Evolutionary conservation across 1,140 invertebrate species (phyloP).

Genomic region (Bombus huntii): DNA sequence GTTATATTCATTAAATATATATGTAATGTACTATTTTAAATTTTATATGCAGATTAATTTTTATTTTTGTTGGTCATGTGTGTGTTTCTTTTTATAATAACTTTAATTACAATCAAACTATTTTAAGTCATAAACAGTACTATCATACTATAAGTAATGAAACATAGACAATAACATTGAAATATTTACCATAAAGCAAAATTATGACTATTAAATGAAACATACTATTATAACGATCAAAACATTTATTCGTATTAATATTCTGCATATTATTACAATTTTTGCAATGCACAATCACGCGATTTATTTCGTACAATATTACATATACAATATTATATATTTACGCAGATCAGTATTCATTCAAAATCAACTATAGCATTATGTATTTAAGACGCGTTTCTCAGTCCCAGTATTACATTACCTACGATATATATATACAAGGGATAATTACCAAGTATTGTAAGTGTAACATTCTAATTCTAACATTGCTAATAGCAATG

Average conservation of each 20-base stretch:
- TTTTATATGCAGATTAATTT: background rate
- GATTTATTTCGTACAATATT: constrained; percentile 66
- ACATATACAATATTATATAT: constrained; percentile 59
- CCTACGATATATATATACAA: constrained; percentile 58
- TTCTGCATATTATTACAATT: constrained; percentile 70
- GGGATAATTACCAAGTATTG: constrained; percentile 37
- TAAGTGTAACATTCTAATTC: constrained; percentile 28
- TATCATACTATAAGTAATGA: background rate
- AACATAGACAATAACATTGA: background rate
- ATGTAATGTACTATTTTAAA: background rate
- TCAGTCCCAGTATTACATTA: constrained; percentile 58
- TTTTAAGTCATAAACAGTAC: no score
- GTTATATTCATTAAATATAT: background rate
- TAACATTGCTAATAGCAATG: constrained; percentile 28
- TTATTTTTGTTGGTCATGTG: background rate
- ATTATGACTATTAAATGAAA: constrained; percentile 3
- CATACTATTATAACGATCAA: constrained; percentile 66
- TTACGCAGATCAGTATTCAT: constrained; percentile 50
- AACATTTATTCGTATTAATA: constrained; percentile 73
- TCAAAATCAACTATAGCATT: constrained; percentile 44
- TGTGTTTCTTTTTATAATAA: background rate
- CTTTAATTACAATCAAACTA: background rate
- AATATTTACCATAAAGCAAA: background rate
- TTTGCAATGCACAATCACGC: constrained; percentile 57
- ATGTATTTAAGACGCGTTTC: constrained; percentile 35